These are phyloP conservation scores for Chelidonichthys spinosus DNA, from an alignment of 2,797 vertebrate genomes.

Conservation along the genomic window DNA sequence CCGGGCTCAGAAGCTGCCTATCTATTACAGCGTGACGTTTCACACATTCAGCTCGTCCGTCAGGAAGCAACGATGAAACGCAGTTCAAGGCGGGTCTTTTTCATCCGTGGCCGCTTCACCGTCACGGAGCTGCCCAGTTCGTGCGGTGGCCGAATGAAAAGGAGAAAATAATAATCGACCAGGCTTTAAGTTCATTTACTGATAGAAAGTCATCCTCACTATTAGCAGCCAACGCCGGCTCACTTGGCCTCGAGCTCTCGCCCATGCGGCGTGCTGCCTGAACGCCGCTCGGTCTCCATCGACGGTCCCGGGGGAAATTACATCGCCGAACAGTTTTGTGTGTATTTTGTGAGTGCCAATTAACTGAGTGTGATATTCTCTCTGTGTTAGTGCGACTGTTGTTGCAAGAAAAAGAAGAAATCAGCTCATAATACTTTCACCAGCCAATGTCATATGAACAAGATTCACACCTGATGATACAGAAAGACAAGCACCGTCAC, in stretches of 20 bases:
- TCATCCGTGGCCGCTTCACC: not conserved
- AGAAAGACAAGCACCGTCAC: not conserved
- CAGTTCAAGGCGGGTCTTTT: not conserved
- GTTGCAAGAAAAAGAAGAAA: not conserved
- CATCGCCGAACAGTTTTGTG: slow-evolving; percentile 1
- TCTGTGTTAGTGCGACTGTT: not conserved
- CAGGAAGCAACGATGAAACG: slow-evolving; percentile 4
- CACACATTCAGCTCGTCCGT: slow-evolving; percentile 4
- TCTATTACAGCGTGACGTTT: slow-evolving; percentile 11
- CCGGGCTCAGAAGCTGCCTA: slow-evolving; percentile 5
- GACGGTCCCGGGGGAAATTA: not conserved
- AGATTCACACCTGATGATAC: not conserved
- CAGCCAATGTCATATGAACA: not conserved
- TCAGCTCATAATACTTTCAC: not conserved
- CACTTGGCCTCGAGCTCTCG: slow-evolving; percentile 5
- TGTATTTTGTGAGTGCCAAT: slow-evolving; percentile 1
- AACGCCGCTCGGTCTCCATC: not conserved
- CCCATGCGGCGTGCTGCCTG: not conserved
- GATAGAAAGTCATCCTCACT: not conserved
- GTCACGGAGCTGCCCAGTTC: not conserved
- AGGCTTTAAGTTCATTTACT: not conserved
- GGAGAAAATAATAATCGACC: not conserved
- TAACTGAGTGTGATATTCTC: not conserved
- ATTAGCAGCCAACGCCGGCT: not conserved
- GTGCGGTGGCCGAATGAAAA: not conserved